Base-by-base conservation (phyloP, 2,113 vertebrate species). In the Colossoma macropomum region DNA sequence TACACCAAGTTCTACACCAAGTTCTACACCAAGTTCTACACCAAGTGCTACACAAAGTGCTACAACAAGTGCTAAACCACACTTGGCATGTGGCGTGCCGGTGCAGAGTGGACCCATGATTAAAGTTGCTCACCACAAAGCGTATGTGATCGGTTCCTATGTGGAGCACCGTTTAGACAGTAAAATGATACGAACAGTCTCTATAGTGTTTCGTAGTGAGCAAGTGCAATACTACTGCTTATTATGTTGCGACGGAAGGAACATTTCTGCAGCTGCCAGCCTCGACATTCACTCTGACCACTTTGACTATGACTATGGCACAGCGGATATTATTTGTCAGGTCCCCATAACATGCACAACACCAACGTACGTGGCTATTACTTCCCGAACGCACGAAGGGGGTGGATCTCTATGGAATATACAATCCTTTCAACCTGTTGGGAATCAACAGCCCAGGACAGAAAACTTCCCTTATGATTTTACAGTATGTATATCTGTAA, bases 401-500 rank as follows among this genome's bases (percentile, higher is more conserved):
- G 1, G 21, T 6, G 5, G 0, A 32, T 52, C 23, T 30, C 73
- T n/a, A 13, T n/a, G 4, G 15, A 16, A 34, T 9, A 16, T 59
- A 32, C 41, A 11, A 0, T 1, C 1, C 3, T 89, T 89, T 38
- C 52, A 90, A n/a, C 83, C 89, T 16, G 80, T 95, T 84, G 68
- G 86, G 86, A 95, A 94, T 68, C 92, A 84, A 83, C 82, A 93
- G 23, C 73, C 25, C 13, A 75, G 75, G 41, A 45, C 4, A 13
- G 21, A 23, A 0, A 59, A 28, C 11, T 92, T 89, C 65, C 63
- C 84, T 7, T 83, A 83, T 65, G 79, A 93, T 7, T 95, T 96
- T 86, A 94, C 92, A 0, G 62, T 95, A 1, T 96, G 95, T 75
- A 86, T 95, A 83, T 96, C 95, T 56, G 69, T 91, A 69, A 93